These are phyloP conservation scores for Nebria salina DNA, from an alignment of 2,888 invertebrate species.

Conservation along the genomic window DNA sequence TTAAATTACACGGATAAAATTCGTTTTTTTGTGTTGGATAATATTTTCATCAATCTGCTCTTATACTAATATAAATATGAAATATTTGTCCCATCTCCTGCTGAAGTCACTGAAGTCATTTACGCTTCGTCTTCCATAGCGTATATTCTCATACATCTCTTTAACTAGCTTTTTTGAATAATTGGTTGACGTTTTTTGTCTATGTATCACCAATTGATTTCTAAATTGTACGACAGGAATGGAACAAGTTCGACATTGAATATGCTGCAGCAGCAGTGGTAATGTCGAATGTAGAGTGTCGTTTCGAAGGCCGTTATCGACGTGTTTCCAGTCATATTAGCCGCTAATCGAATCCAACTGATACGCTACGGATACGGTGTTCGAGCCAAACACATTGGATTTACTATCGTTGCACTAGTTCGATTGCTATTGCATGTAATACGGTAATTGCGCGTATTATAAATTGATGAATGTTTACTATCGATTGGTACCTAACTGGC, in stretches of 20 bases:
- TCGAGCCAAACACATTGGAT: background rate
- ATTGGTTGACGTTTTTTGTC: background rate
- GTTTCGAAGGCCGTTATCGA: constrained; percentile 26
- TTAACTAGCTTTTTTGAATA: no score
- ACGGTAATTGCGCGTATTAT: constrained; percentile 10
- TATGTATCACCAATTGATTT: background rate
- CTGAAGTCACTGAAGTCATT: no score
- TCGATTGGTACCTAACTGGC: background rate
- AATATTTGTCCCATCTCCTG: background rate
- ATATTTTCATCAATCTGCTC: background rate
- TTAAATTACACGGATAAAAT: background rate
- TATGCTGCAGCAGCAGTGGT: background rate
- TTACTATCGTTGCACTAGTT: background rate
- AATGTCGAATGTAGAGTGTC: constrained; percentile 15
- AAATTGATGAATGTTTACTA: constrained; percentile 7
- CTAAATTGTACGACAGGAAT: background rate
- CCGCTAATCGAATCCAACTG: constrained; percentile 35
- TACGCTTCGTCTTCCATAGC: no score
- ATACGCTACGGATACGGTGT: constrained; percentile 19
- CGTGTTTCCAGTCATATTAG: constrained; percentile 40
- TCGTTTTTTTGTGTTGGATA: background rate
- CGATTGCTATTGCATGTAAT: constrained; percentile 5
- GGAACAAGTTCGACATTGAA: background rate
- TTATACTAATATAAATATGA: background rate
- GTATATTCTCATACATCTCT: no score